Conservation (phyloP, 2,888 invertebrate species). For the Beris chalybata region DNA sequence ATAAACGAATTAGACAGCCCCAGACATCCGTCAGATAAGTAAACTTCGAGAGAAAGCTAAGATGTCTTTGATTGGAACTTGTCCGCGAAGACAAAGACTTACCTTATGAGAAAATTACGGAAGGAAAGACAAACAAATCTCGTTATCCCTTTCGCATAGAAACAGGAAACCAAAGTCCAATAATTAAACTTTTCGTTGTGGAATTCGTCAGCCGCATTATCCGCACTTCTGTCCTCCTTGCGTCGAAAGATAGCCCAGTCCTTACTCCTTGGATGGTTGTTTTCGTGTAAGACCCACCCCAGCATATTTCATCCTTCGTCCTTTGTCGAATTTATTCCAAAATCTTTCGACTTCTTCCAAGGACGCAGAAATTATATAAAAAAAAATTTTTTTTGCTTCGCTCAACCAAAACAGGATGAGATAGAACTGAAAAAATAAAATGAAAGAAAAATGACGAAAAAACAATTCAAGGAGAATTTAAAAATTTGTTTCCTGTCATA, state of each 20-base stretch:
- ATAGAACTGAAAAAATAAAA: constrained; percentile 26
- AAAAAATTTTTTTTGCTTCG: constrained; percentile 1
- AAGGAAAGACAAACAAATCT: constrained; percentile 34
- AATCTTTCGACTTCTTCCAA: not conserved
- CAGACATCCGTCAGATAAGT: constrained; percentile 30
- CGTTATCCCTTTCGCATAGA: constrained; percentile 32
- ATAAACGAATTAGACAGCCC: constrained; percentile 36
- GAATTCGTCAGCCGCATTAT: constrained; percentile 8
- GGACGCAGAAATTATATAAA: constrained; percentile 27
- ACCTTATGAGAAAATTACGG: not conserved
- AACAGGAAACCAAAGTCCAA: constrained; percentile 31
- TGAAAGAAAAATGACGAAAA: not conserved
- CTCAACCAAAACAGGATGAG: constrained; percentile 9
- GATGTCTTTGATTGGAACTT: constrained; percentile 27
- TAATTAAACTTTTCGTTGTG: constrained; percentile 28
- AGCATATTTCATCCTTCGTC: not conserved
- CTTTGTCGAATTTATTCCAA: constrained; percentile 19
- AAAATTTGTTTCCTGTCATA: not conserved
- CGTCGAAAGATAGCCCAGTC: not conserved
- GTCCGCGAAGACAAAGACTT: constrained; percentile 2
- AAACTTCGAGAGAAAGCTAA: constrained; percentile 1
- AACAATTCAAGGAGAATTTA: constrained; percentile 10
- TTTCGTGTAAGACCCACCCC: not conserved
- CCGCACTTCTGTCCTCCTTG: not conserved
- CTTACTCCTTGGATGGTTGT: not conserved